Percentiles rank a stretch among this genome's conserved stretches.
Conservation (phyloP, 2,797 vertebrate genomes). For the Acipenser oxyrinchus region DNA sequence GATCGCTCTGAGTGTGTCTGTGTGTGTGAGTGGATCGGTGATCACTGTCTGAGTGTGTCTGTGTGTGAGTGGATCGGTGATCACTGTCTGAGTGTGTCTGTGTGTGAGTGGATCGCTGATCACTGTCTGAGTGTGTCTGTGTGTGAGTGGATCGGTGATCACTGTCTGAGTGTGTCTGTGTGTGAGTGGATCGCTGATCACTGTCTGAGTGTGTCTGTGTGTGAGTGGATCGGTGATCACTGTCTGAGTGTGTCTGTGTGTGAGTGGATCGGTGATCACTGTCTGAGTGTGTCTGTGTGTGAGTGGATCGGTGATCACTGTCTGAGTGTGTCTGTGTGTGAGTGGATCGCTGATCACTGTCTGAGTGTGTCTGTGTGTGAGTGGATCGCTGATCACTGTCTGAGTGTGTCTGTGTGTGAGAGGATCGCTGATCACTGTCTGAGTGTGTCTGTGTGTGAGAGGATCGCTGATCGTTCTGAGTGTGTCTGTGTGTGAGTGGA, state of each 20-base stretch:
- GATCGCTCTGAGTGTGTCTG: too few species aligned
- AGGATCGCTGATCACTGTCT: too few species aligned
- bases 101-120: too few species aligned
- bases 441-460: constrained; percentile 38
- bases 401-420: neutral
- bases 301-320: neutral
- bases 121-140: too few species aligned
- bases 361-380: constrained; percentile 6
- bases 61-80: too few species aligned
- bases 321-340: neutral
- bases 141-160: neutral
- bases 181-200: neutral
- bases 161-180: neutral
- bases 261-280: neutral
- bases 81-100: too few species aligned
- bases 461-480: too few species aligned
- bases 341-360: constrained; percentile 5
- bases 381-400: neutral
- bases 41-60: constrained; percentile 3
- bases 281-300: too few species aligned
- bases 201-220: constrained; percentile 37
- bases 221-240: neutral
- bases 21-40: too few species aligned
- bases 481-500: too few species aligned
- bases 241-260: constrained; percentile 26